Base-by-base conservation (phyloP, 35 echinoderm and acorn worm genomes). In the Nesometra sesokonis region DNA sequence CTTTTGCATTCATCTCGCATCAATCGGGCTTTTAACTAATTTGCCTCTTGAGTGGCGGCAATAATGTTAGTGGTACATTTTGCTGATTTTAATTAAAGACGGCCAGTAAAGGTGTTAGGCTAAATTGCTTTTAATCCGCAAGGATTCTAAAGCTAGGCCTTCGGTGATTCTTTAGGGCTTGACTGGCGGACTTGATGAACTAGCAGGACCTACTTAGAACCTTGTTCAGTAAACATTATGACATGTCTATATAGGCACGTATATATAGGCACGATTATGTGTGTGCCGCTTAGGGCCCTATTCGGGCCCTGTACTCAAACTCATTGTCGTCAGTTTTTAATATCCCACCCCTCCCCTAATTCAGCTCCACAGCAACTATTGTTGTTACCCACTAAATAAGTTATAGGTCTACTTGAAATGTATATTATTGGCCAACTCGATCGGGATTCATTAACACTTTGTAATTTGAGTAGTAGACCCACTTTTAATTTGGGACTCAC, bases 21-120 rank as follows among this genome's bases (percentile, higher is more conserved):
- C 81, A 83, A 83, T 83, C 21, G 81, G 35, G 81, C 81, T 83
- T 83, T 83, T 83, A 83, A 83, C 81, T 83, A 83, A 83, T 83
- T 83, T 83, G 30, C 35, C 23, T 19, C 23, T 1, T 67, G 52
- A 67, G 11, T 67, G 52, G 23, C 0, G 11, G 52, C 52, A 67
- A 9, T 67, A 67, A 67, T 67, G 52, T 67, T 67, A 67, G 52
- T 67, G 52, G 52, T 67, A 19, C 52, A 67, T 67, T 67, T 67
- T 9, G 52, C 7, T 43, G 52, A 27, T 67, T 67, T 67, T 19
- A 67, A 67, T 67, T 67, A 67, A 67, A 67, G 52, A 27, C 52
- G 23, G 52, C 8, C 52, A 3, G 52, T 27, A 67, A 67, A 67
- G 52, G 52, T 67, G 52, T 67, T 67, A 67, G 52, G 52, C 23